Conservation (phyloP, 2,888 invertebrate genomes). For the Archips xylosteana region DNA sequence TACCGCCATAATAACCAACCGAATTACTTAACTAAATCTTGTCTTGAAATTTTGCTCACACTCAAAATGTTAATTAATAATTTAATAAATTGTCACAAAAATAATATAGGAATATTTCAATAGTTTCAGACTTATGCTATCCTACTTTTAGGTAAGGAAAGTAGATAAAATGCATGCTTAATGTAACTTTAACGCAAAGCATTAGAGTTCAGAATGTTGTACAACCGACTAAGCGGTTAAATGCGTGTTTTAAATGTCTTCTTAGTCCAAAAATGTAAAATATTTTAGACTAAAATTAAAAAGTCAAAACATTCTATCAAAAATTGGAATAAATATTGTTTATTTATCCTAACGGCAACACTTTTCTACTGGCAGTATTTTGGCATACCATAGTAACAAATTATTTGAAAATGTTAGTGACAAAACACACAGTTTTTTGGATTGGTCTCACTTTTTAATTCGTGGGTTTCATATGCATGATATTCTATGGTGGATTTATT, state of each 20-base stretch:
- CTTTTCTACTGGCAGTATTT: constrained; percentile 27
- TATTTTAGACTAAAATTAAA: neutral
- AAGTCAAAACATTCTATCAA: constrained; percentile 11
- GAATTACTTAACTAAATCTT: no score
- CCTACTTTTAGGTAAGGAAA: neutral
- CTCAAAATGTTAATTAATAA: neutral
- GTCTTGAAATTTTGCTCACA: no score
- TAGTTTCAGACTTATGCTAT: constrained; percentile 5
- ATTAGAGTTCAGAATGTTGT: constrained; percentile 25
- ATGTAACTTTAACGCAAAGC: constrained; percentile 17
- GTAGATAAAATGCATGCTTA: constrained; percentile 23
- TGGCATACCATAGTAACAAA: neutral
- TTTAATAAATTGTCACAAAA: neutral
- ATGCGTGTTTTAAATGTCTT: constrained; percentile 35
- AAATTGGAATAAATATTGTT: constrained; percentile 43
- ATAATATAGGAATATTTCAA: neutral
- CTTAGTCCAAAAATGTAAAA: constrained; percentile 3
- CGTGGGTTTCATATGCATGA: no score
- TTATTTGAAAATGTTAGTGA: no score
- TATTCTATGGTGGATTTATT: no score
- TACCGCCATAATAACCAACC: no score
- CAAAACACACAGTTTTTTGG: no score
- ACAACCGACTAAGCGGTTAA: constrained; percentile 17
- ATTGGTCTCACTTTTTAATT: no score
- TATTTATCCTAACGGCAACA: constrained; percentile 50